phyloP scores from a whole-genome alignment of 1,140 invertebrate genomes.

The Forficula auricularia region DNA sequence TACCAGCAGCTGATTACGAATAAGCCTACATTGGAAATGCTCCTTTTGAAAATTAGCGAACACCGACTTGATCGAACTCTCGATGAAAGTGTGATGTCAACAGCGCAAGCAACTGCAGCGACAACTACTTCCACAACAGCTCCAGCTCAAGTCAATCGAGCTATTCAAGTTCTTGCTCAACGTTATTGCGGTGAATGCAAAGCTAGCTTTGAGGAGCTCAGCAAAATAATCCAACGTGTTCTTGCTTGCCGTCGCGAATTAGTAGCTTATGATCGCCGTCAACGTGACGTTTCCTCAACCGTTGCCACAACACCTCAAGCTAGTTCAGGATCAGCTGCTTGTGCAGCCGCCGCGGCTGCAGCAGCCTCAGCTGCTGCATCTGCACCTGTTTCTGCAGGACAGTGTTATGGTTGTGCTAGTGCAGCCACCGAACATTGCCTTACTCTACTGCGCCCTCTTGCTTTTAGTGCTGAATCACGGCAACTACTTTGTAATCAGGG shows the following conservation, averaged over 20 bases:
- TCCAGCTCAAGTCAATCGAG: constrained; percentile 50
- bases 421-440: constrained; percentile 85
- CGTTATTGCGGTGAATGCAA: constrained; percentile 91
- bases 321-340: no score
- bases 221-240: constrained; percentile 86
- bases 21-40: constrained; percentile 69
- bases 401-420: constrained; percentile 71
- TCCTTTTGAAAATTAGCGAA: constrained; percentile 60
- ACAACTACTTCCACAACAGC: constrained; percentile 20
- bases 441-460: constrained; percentile 77
- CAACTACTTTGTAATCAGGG: constrained; percentile 68
- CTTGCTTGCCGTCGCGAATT: constrained; percentile 76
- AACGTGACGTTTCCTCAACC: constrained; percentile 30
- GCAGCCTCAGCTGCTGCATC: constrained; percentile 13
- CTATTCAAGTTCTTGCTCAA: constrained; percentile 73
- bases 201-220: constrained; percentile 85
- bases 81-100: constrained; percentile 32
- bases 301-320: constrained; percentile 3
- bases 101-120: constrained; percentile 14
- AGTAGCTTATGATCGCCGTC: constrained; percentile 78
- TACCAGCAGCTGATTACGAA: constrained; percentile 78
- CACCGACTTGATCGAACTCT: constrained; percentile 44
- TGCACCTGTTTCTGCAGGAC: constrained; percentile 23
- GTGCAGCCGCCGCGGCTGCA: background rate
- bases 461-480: constrained; percentile 60